Percentiles rank a stretch among this genome's conserved stretches.
Conservation (phyloP, 2,888 invertebrate genomes). For the Polydrusus cervinus region DNA sequence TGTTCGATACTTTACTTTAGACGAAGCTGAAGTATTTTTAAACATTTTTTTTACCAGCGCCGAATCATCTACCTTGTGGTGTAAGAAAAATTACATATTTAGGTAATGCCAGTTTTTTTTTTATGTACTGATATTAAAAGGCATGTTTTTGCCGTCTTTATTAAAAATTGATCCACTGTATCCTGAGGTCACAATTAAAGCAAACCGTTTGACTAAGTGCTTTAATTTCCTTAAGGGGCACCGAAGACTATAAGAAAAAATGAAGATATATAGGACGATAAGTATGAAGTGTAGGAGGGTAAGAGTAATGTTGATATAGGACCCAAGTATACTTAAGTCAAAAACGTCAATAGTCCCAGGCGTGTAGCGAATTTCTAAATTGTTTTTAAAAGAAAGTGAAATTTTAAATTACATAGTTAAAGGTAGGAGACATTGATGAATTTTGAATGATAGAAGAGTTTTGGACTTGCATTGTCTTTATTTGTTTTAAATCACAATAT, state of each 20-base stretch:
- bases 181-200: slow-evolving; percentile 19
- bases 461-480: no score
- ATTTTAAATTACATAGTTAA: background rate
- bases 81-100: no score
- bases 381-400: no score
- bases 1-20: no score
- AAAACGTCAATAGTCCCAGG: background rate
- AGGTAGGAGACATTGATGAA: no score
- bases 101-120: no score
- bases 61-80: no score
- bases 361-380: background rate
- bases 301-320: slow-evolving; percentile 21
- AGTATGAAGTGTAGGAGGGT: slow-evolving; percentile 5
- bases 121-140: no score
- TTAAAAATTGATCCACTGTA: slow-evolving; percentile 1
- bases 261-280: slow-evolving; percentile 30
- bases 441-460: no score
- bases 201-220: slow-evolving; percentile 25
- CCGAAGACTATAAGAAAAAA: slow-evolving; percentile 24
- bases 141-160: background rate
- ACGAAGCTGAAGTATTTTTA: no score
- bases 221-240: slow-evolving; percentile 34
- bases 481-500: no score
- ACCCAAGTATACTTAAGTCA: slow-evolving; percentile 8
- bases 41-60: no score